phyloP scores from a whole-genome alignment of 2,113 vertebrate genomes.

The Elephas maximus region DNA sequence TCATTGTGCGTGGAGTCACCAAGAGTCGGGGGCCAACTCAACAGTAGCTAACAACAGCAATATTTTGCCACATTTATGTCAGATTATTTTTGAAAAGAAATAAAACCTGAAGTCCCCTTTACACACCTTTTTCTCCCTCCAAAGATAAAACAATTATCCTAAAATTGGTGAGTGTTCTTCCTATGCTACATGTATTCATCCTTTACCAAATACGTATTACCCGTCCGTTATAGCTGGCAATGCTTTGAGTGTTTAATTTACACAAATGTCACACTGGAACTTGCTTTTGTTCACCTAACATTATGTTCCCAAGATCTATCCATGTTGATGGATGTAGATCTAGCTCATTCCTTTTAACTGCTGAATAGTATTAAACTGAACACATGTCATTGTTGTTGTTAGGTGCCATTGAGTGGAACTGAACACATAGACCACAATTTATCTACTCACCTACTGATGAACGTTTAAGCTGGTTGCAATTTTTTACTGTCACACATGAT shows the following conservation, averaged over 20 bases:
- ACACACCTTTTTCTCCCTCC: background rate
- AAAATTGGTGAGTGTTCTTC: background rate
- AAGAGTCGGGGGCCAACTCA: too few relatives aligned
- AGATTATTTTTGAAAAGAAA: background rate
- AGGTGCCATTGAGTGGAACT: background rate
- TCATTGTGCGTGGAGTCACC: too few relatives aligned
- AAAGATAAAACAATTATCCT: background rate
- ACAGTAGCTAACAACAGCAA: background rate
- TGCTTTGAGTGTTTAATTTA: background rate
- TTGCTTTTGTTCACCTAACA: conserved; percentile 13
- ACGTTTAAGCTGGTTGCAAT: background rate
- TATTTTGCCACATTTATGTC: background rate
- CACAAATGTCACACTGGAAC: background rate
- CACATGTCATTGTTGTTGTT: too few relatives aligned
- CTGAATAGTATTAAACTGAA: background rate
- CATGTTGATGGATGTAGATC: background rate
- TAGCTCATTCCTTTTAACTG: conserved; percentile 15
- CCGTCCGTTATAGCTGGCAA: background rate
- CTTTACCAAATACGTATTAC: background rate
- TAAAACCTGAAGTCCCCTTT: background rate
- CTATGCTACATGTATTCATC: background rate
- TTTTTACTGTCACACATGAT: background rate
- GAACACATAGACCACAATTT: background rate
- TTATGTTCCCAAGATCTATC: conserved; percentile 2
- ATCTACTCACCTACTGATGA: background rate